These are phyloP conservation scores for Chelidonichthys spinosus DNA, from an alignment of 2,797 vertebrate genomes.

Conservation along the genomic window DNA sequence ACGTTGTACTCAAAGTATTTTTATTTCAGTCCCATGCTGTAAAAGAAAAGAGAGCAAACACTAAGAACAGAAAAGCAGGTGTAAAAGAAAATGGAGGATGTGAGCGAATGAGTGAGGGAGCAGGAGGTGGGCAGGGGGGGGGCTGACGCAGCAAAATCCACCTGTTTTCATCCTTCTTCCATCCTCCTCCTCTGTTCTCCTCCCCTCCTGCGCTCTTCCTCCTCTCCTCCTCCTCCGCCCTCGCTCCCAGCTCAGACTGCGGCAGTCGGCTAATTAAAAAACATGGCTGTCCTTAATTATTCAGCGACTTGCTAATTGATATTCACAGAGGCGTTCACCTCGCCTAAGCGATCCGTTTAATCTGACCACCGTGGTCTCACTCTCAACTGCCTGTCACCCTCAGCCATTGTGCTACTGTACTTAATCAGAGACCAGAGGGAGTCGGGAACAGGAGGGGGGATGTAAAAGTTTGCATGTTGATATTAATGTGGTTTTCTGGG, in stretches of 20 bases:
- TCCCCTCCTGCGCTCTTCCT: conserved; percentile 17
- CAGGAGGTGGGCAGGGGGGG: conserved; percentile 29
- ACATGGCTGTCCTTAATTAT: conserved; percentile 89
- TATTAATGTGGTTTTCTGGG: conserved; percentile 26
- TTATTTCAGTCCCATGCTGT: conserved; percentile 35
- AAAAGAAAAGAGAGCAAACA: conserved; percentile 37
- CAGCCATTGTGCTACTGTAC: conserved; percentile 69
- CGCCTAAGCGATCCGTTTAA: conserved; percentile 82
- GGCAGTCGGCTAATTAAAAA: conserved; percentile 88
- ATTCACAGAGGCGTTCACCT: conserved; percentile 83
- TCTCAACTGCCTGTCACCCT: conserved; percentile 69
- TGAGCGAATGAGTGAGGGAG: conserved; percentile 48
- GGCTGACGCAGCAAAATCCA: conserved; percentile 75
- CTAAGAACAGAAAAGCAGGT: conserved; percentile 51
- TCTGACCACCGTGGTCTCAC: conserved; percentile 78
- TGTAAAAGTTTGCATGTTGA: conserved; percentile 41
- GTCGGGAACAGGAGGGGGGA: conserved; percentile 10
- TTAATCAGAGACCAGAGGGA: conserved; percentile 45
- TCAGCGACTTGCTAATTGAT: conserved; percentile 88
- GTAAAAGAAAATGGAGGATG: conserved; percentile 49
- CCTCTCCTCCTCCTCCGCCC: conserved; percentile 24
- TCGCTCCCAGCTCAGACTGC: conserved; percentile 76
- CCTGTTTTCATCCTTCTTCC: conserved; percentile 63
- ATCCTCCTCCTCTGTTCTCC: conserved; percentile 40
- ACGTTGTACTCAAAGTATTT: conserved; percentile 42